Conservation (phyloP, 2,888 invertebrate species). For the Cremastinae sp. region DNA sequence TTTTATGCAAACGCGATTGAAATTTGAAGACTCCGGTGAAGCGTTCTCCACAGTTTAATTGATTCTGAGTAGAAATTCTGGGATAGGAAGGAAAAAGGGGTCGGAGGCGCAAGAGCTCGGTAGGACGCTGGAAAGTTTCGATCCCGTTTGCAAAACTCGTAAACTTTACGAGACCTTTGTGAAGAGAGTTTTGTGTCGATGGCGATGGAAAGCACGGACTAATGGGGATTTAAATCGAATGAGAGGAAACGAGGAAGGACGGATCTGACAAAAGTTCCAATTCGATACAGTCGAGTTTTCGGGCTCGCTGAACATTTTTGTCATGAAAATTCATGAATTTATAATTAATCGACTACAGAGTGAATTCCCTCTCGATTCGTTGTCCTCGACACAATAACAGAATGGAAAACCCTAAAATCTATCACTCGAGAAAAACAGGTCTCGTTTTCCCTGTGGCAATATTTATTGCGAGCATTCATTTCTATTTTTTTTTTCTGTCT, state of each 20-base stretch:
- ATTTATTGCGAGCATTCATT: not conserved
- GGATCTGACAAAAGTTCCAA: conserved; percentile 24
- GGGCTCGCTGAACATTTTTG: conserved; percentile 1
- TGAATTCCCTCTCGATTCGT: not conserved
- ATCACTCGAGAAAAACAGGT: not conserved
- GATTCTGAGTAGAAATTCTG: not conserved
- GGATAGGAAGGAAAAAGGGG: conserved; percentile 12
- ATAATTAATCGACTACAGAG: conserved; percentile 30
- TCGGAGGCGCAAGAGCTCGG: not conserved
- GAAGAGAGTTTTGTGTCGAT: conserved; percentile 32
- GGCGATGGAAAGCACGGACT: conserved; percentile 39
- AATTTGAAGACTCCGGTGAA: conserved; percentile 12
- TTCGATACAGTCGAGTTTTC: conserved; percentile 21
- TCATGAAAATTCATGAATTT: conserved; percentile 47
- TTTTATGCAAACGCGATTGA: not conserved
- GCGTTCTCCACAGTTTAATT: conserved; percentile 35
- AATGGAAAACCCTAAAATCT: not conserved
- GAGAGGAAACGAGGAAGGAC: conserved; percentile 1
- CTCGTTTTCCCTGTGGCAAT: not conserved
- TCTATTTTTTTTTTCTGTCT: conserved; percentile 17
- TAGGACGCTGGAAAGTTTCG: conserved; percentile 34
- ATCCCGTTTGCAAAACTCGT: conserved; percentile 35
- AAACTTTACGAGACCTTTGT: conserved; percentile 33
- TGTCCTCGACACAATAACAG: not conserved
- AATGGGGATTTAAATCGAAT: conserved; percentile 39